phyloP scores from a whole-genome alignment of 2,113 vertebrate species.

The Thinocorus orbignyianus region DNA sequence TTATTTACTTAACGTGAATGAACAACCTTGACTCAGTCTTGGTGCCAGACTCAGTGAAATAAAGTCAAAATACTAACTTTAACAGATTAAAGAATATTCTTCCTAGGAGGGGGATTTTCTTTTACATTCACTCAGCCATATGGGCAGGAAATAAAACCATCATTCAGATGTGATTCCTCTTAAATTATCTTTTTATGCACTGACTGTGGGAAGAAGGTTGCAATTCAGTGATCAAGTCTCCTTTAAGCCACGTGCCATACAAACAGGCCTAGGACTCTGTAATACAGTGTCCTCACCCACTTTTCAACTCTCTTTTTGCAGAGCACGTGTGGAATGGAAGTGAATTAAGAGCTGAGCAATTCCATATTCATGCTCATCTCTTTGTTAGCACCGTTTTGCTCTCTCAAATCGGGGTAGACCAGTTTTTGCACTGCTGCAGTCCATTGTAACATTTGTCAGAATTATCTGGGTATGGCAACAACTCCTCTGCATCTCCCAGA shows the following conservation, averaged over 20 bases:
- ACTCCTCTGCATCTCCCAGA: background rate
- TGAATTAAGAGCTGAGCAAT: background rate
- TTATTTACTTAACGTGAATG: background rate
- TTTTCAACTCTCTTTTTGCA: background rate
- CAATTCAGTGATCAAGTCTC: background rate
- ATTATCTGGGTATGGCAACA: background rate
- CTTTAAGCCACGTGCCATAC: background rate
- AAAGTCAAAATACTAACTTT: background rate
- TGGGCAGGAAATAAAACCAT: background rate
- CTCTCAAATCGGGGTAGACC: background rate
- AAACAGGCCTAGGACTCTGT: background rate
- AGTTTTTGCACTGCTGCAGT: background rate
- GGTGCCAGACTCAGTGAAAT: background rate
- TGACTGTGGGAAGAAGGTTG: background rate
- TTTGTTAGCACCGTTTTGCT: background rate
- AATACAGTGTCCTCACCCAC: background rate
- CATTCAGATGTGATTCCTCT: background rate
- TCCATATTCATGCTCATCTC: background rate
- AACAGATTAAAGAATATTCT: background rate
- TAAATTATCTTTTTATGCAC: background rate
- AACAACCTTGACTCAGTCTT: background rate
- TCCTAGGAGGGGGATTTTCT: background rate
- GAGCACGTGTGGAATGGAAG: background rate
- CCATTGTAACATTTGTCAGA: background rate
- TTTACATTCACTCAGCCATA: background rate